These are phyloP conservation scores for Psococerastis gibbosa DNA, from an alignment of 2,888 invertebrate genomes.

Conservation along the genomic window DNA sequence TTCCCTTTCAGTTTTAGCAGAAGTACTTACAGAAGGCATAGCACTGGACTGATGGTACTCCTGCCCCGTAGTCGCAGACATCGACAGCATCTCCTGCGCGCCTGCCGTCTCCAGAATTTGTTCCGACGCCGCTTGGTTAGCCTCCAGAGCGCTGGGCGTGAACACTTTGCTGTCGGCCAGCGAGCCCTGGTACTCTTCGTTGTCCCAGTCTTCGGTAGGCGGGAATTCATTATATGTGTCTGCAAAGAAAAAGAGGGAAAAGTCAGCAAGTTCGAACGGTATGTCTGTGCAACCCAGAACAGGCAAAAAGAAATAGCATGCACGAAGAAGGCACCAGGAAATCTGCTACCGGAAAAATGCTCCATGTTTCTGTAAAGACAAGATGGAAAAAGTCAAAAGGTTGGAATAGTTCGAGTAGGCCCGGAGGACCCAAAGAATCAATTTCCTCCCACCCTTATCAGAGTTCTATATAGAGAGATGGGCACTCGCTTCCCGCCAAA, in stretches of 20 bases:
- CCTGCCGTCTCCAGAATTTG: neutral
- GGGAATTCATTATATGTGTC: constrained; percentile 29
- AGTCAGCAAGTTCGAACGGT: too few relatives aligned
- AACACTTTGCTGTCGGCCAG: constrained; percentile 87
- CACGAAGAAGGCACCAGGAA: too few relatives aligned
- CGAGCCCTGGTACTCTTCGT: constrained; percentile 88
- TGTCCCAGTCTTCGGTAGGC: constrained; percentile 62
- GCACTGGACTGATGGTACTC: constrained; percentile 5
- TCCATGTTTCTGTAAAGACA: too few relatives aligned
- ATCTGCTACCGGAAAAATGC: too few relatives aligned
- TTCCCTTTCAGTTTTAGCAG: too few relatives aligned
- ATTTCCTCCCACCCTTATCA: too few relatives aligned
- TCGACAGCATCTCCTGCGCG: constrained; percentile 1
- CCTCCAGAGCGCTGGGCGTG: constrained; percentile 42
- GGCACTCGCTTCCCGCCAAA: too few relatives aligned
- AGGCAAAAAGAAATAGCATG: neutral
- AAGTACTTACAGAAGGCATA: constrained; percentile 7
- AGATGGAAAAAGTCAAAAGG: too few relatives aligned
- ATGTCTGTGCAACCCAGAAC: neutral
- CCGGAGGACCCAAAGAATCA: too few relatives aligned
- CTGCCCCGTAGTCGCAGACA: neutral
- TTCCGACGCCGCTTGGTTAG: constrained; percentile 6
- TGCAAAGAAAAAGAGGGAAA: constrained; percentile 3
- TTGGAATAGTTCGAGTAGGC: too few relatives aligned
- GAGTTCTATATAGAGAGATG: too few relatives aligned